These are phyloP conservation scores for Morone saxatilis DNA, from an alignment of 2,113 vertebrate species.

Conservation along the genomic window DNA sequence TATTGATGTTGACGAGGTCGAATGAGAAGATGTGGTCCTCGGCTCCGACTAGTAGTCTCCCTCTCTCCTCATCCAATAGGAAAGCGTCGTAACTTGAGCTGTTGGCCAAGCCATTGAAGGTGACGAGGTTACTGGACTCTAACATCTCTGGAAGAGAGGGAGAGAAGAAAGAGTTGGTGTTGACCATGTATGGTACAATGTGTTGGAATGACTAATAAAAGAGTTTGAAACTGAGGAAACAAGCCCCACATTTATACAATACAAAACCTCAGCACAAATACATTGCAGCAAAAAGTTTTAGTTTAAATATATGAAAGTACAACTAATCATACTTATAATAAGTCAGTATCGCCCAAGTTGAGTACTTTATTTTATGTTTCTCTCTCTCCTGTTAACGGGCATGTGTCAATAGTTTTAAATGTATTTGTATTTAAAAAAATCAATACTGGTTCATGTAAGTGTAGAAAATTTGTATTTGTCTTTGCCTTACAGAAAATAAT, in stretches of 20 bases:
- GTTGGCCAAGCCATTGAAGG: conserved; percentile 92
- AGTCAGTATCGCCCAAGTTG: neutral
- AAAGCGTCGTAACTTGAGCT: conserved; percentile 97
- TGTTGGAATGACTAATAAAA: neutral
- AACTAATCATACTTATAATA: neutral
- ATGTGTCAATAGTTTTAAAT: neutral
- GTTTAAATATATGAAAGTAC: neutral
- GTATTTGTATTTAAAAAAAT: neutral
- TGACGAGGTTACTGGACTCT: conserved; percentile 93
- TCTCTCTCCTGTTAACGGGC: neutral
- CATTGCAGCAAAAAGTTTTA: neutral
- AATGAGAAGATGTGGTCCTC: conserved; percentile 99
- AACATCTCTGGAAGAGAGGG: conserved; percentile 91
- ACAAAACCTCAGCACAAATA: neutral
- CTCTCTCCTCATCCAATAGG: conserved; percentile 95
- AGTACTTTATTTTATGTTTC: no score
- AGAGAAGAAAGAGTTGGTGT: neutral
- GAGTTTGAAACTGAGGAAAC: neutral
- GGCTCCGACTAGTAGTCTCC: conserved; percentile 94
- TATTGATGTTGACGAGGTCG: conserved; percentile 95
- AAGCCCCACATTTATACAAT: neutral
- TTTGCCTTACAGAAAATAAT: neutral
- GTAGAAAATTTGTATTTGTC: neutral
- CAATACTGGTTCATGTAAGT: neutral
- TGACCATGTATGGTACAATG: neutral